Base-by-base conservation (phyloP, 2,888 invertebrate genomes). In the Cerastis leucographa region DNA sequence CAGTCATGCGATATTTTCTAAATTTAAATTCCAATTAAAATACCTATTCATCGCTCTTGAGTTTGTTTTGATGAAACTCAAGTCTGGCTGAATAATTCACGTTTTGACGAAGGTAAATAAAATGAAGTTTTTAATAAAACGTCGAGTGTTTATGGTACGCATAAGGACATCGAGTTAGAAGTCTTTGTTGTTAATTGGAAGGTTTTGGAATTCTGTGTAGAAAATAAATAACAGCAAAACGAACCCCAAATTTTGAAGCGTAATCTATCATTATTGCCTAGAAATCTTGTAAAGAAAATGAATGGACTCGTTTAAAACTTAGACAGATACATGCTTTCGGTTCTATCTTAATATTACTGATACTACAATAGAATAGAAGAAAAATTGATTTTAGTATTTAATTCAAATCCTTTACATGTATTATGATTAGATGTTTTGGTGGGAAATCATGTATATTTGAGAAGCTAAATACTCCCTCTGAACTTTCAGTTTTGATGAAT, bases 21-120 rank as follows among this genome's bases (percentile, higher is more conserved):
- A 44, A 72, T 81, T 68, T 69, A 68, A 81, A 62, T 64, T 78
- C 56, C 25, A 74, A 81, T 81, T 64, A 78, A 71, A 83, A 73
- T 83, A 77, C 56, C 40, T 73, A 56, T 71, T 83, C 67, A 69
- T 46, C 9, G 51, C 40, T 77, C 78, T 81, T 44, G 65, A 81
- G 71, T 68, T 71, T 68, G 68, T 71, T 77, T 76, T 81, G 65
- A 81, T 78, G 64, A 72, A 71, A 77, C 65, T 81, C 29, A 40
- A 77, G 56, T 35, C 22, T 71, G 65, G 64, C 51, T 65, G 40
- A 69, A 77, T 77, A 59, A 77, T 71, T 76, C 49, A 51, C 54
- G 14, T 62, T 70, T 77, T 71, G 64, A 46, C 54, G 70, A 62
- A 11, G 56, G 35, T 54, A 56, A 71, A 80, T 69, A 77, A 69